Conservation (phyloP, 1,140 invertebrate species). For the Diabrotica virgifera region DNA sequence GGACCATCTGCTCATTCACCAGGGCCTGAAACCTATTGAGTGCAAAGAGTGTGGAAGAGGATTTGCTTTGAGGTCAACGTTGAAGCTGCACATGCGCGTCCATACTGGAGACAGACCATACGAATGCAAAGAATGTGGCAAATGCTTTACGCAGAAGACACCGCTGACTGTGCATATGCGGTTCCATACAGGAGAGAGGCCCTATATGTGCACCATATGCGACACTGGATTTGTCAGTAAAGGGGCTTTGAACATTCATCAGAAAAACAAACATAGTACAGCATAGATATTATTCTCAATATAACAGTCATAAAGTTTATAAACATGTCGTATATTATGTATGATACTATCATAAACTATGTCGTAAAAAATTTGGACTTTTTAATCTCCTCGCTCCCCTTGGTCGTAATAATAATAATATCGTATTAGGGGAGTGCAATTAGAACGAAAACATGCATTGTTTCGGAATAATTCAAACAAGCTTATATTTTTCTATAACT, state of each 20-base stretch:
- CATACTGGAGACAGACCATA: slow-evolving; percentile 77
- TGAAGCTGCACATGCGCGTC: slow-evolving; percentile 72
- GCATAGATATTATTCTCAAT: background rate
- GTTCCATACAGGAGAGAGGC: slow-evolving; percentile 60
- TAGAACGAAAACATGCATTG: too few relatives aligned
- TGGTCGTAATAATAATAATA: too few relatives aligned
- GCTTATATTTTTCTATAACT: too few relatives aligned
- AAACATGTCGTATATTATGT: too few relatives aligned
- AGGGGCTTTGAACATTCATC: slow-evolving; percentile 29
- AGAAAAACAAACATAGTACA: slow-evolving; percentile 30
- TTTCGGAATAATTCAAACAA: too few relatives aligned
- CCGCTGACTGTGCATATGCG: slow-evolving; percentile 46
- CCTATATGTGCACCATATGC: slow-evolving; percentile 61
- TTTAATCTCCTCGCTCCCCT: too few relatives aligned
- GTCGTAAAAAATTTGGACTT: too few relatives aligned
- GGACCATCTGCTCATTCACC: slow-evolving; percentile 38
- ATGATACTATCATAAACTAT: too few relatives aligned
- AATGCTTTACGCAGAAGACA: slow-evolving; percentile 52
- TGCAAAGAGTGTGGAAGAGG: slow-evolving; percentile 39
- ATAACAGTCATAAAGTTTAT: too few relatives aligned
- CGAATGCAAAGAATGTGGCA: slow-evolving; percentile 63
- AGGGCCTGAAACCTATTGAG: slow-evolving; percentile 39
- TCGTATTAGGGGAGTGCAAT: too few relatives aligned
- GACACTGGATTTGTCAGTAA: slow-evolving; percentile 66
- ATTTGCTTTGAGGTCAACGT: slow-evolving; percentile 34